Conservation (phyloP, 2,888 invertebrate species). For the Polietes domitor region DNA sequence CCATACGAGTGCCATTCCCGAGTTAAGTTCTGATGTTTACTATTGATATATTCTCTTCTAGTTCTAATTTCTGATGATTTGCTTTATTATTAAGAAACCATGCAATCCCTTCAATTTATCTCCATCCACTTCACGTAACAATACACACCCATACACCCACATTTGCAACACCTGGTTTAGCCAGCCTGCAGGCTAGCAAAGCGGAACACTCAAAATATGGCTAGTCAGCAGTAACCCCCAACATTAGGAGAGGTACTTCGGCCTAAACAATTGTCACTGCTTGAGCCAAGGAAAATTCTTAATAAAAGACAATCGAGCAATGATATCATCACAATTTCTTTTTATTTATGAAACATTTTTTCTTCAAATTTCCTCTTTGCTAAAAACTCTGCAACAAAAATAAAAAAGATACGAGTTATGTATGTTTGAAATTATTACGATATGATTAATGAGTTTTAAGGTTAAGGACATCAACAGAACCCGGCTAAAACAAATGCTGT, state of each 20-base stretch:
- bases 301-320: conserved; percentile 9
- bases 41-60: too few relatives aligned
- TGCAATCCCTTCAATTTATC: too few relatives aligned
- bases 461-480: conserved; percentile 35
- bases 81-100: too few relatives aligned
- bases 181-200: too few relatives aligned
- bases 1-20: too few relatives aligned
- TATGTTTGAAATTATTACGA: conserved; percentile 14
- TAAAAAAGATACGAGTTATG: conserved; percentile 14
- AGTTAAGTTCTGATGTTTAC: too few relatives aligned
- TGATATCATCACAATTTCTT: conserved; percentile 42
- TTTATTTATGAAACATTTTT: conserved; percentile 12
- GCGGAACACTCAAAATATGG: conserved; percentile 36
- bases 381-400: conserved; percentile 1
- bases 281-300: too few relatives aligned
- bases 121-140: too few relatives aligned
- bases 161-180: too few relatives aligned
- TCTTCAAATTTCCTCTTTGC: conserved; percentile 24
- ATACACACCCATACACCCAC: too few relatives aligned
- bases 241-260: conserved; percentile 32
- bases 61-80: too few relatives aligned
- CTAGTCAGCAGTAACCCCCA: conserved; percentile 50
- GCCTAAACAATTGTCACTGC: conserved; percentile 33
- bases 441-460: conserved; percentile 60
- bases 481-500: conserved; percentile 46